A percentile compares a stretch with the other conserved stretches of the same genome.
phyloP scores from a whole-genome alignment of 1,140 invertebrate species.

The Gonioctena quinquepunctata region DNA sequence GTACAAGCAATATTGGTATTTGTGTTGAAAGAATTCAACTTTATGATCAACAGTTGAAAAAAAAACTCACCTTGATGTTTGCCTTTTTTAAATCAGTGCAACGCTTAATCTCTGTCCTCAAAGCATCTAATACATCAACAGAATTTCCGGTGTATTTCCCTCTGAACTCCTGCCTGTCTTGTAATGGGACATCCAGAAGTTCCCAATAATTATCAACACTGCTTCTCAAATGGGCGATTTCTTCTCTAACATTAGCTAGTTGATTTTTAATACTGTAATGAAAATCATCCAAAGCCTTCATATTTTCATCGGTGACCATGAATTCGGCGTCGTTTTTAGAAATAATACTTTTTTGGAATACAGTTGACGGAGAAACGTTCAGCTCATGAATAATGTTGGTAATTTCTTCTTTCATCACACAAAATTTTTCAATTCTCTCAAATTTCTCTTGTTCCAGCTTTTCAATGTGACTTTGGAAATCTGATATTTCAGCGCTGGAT shows the following conservation, averaged over 20 bases:
- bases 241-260: constrained; percentile 50
- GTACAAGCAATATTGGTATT: no score
- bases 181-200: constrained; percentile 63
- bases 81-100: constrained; percentile 67
- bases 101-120: constrained; percentile 64
- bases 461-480: constrained; percentile 59
- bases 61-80: constrained; percentile 69
- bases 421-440: constrained; percentile 59
- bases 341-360: constrained; percentile 60
- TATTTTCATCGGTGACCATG: constrained; percentile 59
- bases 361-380: constrained; percentile 57
- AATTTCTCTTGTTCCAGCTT: constrained; percentile 60
- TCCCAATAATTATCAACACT: constrained; percentile 65
- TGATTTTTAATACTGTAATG: constrained; percentile 48
- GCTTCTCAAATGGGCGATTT: constrained; percentile 58
- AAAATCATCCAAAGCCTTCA: constrained; percentile 59
- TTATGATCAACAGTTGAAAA: no score
- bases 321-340: constrained; percentile 60
- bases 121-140: constrained; percentile 57
- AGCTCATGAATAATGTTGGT: constrained; percentile 62
- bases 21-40: no score
- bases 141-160: constrained; percentile 59
- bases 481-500: constrained; percentile 58
- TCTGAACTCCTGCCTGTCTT: constrained; percentile 59
- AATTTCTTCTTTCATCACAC: constrained; percentile 59